phyloP scores from a whole-genome alignment of 2,888 invertebrate species.

The Caprella mutica region DNA sequence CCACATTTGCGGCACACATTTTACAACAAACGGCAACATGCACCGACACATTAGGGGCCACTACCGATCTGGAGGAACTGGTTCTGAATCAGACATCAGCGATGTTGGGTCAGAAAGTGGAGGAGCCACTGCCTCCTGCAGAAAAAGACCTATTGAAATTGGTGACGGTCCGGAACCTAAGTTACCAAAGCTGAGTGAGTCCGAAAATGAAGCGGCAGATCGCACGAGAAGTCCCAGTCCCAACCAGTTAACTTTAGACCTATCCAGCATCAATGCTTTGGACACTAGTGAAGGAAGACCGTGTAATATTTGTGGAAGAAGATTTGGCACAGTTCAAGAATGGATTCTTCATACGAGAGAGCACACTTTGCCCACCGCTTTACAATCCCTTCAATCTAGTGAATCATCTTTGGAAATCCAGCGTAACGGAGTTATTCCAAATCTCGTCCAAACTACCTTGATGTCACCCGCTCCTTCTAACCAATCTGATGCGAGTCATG shows the following conservation, averaged over 20 bases:
- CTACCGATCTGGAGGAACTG: constrained; percentile 41
- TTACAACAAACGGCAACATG: constrained; percentile 77
- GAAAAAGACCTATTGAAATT: constrained; percentile 17
- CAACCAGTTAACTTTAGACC: neutral
- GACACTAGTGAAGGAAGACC: constrained; percentile 47
- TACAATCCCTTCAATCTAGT: neutral
- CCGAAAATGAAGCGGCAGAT: constrained; percentile 9
- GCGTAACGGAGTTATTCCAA: neutral
- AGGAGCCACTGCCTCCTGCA: constrained; percentile 21
- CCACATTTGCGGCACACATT: constrained; percentile 62
- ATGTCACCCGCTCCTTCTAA: neutral
- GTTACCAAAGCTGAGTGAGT: constrained; percentile 15
- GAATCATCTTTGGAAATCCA: neutral
- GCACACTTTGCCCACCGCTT: constrained; percentile 14
- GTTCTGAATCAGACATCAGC: constrained; percentile 25
- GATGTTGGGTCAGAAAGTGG: constrained; percentile 24
- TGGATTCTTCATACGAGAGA: constrained; percentile 33
- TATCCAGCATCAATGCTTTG: neutral
- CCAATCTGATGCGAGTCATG: constrained; percentile 47
- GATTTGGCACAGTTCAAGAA: constrained; percentile 52
- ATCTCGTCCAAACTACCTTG: neutral
- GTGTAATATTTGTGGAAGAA: constrained; percentile 57
- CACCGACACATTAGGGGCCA: constrained; percentile 68
- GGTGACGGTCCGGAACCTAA: constrained; percentile 19
- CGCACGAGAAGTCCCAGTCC: neutral